Evolutionary conservation across 1,140 invertebrate species (phyloP), one percentile per base, ranked within the genome.

Genomic region (Solenopsis invicta): DNA sequence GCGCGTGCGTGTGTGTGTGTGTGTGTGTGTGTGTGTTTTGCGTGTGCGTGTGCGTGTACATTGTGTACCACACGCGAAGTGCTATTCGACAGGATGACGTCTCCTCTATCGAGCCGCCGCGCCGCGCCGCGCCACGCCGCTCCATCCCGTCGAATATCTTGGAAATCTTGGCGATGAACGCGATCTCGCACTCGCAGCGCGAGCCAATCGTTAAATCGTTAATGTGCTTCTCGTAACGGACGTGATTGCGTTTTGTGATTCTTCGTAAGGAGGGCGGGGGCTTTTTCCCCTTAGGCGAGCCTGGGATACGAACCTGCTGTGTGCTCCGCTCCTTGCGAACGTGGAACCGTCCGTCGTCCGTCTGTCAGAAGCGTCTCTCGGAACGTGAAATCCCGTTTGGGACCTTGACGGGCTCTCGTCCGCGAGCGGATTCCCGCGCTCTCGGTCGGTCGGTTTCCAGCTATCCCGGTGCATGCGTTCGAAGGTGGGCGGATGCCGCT

Each of bases 401-500:
- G 64, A 78, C 82, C 82, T 87, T 89, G 89, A 80, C 88, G 88
- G 72, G 75, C 52, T 72, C 82, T 74, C 80, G 66, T 82, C 37
- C 29, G 78, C 59, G 76, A 89, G 84, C 72, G 62, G 59, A 78
- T 89, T 76, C 76, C 75, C 86, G 50, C 50, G 52, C 67, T 77
- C 85, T 77, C 76, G 52, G 24, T 78, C 76, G 52, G 34, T 78
- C 52, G 41, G n/a, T 52, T 77, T 67, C 75, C 18, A 76, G 72
- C 45, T 56, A 76, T 67, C 77, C 71, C 54, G 52, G 64, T 69
- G 86, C 72, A 86, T 87, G 81, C 69, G 62, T 69, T 85, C 84
- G 82, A 90, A 86, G 87, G 86, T 92, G 90, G 85, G 90, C 90
- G 90, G 89, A 89, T 88, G 88, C 86, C 81, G 89, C 86, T 90